Conservation (phyloP, 2,113 vertebrate genomes). For the Brienomyrus brachyistius region DNA sequence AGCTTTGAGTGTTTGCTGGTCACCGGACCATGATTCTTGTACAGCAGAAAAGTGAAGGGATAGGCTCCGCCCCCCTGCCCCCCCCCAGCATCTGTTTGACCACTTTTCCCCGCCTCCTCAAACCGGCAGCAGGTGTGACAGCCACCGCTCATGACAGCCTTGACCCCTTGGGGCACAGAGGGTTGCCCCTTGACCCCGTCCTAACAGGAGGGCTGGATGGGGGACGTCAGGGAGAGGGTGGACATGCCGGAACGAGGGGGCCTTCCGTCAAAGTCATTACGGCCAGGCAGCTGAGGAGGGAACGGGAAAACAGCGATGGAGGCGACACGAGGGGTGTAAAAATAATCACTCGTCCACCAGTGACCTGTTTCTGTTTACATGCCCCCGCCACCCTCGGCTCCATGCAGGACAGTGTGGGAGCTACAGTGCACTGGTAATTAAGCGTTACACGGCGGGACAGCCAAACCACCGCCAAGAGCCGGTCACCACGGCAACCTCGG, state of each 20-base stretch:
- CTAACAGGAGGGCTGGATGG: neutral
- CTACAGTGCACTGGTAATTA: conserved; percentile 7
- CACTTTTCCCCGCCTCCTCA: neutral
- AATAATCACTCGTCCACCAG: neutral
- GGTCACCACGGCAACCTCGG: neutral
- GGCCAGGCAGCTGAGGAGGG: neutral
- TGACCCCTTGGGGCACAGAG: neutral
- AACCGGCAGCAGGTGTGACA: neutral
- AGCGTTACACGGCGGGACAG: neutral
- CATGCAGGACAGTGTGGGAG: neutral
- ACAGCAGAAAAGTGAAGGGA: neutral
- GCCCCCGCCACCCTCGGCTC: neutral
- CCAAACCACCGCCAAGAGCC: neutral
- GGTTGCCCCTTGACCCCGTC: neutral
- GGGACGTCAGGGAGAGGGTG: neutral
- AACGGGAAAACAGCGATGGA: neutral
- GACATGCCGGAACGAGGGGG: neutral
- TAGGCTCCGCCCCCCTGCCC: neutral
- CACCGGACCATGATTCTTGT: neutral
- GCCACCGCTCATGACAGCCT: neutral
- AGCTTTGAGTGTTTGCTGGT: neutral
- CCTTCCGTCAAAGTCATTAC: neutral
- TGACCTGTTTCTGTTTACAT: conserved; percentile 17
- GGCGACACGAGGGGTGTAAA: neutral
- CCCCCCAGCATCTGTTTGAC: neutral